Base-by-base conservation (phyloP, 2,797 vertebrate species). In the Semaprochilodus insignis region DNA sequence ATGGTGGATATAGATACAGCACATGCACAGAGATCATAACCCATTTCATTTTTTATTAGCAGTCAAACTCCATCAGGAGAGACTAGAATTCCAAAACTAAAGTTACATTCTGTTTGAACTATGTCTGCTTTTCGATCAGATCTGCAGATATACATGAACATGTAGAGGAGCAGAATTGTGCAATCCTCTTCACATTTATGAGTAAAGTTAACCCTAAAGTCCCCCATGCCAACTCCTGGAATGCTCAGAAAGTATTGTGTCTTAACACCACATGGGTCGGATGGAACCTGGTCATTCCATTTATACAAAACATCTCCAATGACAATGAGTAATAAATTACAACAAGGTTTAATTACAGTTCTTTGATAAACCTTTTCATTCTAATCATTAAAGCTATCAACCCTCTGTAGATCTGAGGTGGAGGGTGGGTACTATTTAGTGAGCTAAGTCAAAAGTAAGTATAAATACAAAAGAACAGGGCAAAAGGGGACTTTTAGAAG, bases 31-130 rank as follows among this genome's bases (percentile, higher is more conserved):
- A 74, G 40, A 55, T 76, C 19, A n/a, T n/a, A 15, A 34, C 71
- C 57, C 51, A 2, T 2, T 73, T 59, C 54, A 21, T 36, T 76
- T 67, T 85, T 88, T 84, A 86, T 83, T 86, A 77, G 84, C 57
- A 84, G 57, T 86, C 14, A 65, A 74, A 79, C 40, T 52, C 23
- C 23, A 69, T 36, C 36, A 66, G 51, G 8, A 21, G 5, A 31
- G 57, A 66, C 11, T 6, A 11, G 15, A 74, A 71, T 40, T 70
- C 44, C 78, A 70, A 82, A 77, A 80, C 36, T 71, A 63, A 73
- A 74, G 40, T 44, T 80, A 82, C 54, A 48, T 82, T 72, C 36
- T 52, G 19, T 62, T 74, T 59, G 25, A 36, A 1, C 31, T 36
- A 84, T 54, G 21, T 77, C 19, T 77, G 72, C 69, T 75, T 60